Conservation (phyloP, 2,113 vertebrate species). For the Dicrurus megarhynchus region DNA sequence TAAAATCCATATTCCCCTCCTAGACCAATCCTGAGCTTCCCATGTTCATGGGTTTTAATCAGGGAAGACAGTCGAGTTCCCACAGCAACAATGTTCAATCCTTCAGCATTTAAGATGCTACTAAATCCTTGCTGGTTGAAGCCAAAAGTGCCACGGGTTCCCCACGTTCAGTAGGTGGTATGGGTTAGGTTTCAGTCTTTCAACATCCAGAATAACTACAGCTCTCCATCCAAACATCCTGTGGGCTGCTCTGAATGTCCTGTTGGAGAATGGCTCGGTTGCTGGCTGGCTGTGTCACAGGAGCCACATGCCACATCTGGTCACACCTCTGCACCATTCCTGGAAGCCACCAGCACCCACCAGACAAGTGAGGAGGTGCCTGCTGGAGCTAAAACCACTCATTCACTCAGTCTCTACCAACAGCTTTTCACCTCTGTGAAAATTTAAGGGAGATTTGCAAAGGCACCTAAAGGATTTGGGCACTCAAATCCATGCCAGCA, state of each 20-base stretch:
- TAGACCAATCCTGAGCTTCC: neutral
- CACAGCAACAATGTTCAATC: neutral
- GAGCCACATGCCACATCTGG: rapidly evolving
- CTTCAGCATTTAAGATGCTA: neutral
- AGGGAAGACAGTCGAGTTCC: neutral
- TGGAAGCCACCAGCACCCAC: neutral
- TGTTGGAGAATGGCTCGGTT: rapidly evolving
- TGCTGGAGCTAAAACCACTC: neutral
- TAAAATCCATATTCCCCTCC: neutral
- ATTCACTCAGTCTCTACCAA: neutral
- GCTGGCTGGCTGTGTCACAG: neutral
- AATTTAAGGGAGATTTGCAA: neutral
- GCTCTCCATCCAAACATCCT: neutral
- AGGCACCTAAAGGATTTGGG: neutral
- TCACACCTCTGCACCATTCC: neutral
- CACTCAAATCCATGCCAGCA: neutral
- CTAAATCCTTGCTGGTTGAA: neutral
- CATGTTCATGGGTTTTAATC: neutral
- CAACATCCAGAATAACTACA: neutral
- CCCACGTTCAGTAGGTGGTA: neutral
- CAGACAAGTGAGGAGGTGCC: neutral
- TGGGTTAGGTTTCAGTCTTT: neutral
- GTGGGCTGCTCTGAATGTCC: neutral
- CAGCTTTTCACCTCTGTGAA: neutral
- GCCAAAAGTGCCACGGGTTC: rapidly evolving